Conservation (phyloP, 2,113 vertebrate species). For the Centropus bengalensis region DNA sequence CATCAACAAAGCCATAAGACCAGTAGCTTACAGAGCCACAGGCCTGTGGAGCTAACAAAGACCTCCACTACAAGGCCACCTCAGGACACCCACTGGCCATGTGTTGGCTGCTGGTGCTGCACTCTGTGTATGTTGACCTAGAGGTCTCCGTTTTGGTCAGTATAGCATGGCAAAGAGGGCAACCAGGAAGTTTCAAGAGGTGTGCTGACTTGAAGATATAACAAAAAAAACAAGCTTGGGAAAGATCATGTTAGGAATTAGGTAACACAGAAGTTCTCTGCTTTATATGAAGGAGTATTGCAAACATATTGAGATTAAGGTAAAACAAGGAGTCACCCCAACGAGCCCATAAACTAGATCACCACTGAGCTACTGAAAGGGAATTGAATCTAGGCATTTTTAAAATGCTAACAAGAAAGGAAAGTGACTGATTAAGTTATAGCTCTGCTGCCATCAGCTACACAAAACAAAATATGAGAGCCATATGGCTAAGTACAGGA, state of each 20-base stretch:
- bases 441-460: neutral
- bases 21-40: neutral
- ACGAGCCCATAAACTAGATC: neutral
- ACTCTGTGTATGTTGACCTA: neutral
- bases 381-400: neutral
- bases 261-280: neutral
- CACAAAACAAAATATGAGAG: neutral
- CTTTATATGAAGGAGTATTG: neutral
- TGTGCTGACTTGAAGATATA: neutral
- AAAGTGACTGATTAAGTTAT: neutral
- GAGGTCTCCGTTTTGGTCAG: neutral
- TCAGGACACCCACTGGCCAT: neutral
- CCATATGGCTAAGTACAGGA: neutral
- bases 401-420: neutral
- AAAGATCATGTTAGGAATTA: neutral
- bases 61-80: neutral
- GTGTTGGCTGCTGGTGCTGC: fast-evolving
- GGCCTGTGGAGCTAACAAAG: neutral
- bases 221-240: neutral
- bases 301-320: neutral
- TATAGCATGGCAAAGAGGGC: fast-evolving
- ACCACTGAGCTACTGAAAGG: neutral
- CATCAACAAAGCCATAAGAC: neutral
- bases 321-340: neutral
- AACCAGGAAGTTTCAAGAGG: neutral